A percentile compares a stretch with the other conserved stretches of the same genome.
phyloP scores from a whole-genome alignment of 2,888 invertebrate species.

The Acanthococcus lagerstroemiae region DNA sequence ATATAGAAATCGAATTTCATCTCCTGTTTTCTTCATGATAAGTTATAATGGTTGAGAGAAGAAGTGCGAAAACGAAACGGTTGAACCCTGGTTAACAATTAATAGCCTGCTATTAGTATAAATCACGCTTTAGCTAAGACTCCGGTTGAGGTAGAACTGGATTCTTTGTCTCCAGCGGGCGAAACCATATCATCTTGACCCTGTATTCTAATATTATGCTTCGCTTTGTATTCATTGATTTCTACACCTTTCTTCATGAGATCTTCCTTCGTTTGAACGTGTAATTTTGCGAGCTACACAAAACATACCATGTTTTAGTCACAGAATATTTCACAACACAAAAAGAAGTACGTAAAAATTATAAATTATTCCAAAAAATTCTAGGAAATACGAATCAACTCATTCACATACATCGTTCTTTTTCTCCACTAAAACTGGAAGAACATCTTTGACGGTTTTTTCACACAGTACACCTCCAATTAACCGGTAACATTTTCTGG shows the following conservation, averaged over 20 bases:
- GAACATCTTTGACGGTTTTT: constrained; percentile 78
- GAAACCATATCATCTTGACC: constrained; percentile 15
- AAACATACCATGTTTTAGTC: too few relatives aligned
- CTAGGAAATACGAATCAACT: background rate
- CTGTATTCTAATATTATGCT: constrained; percentile 75
- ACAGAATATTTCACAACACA: too few relatives aligned
- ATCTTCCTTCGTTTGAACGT: constrained; percentile 59
- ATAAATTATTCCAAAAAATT: background rate
- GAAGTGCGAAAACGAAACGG: too few relatives aligned
- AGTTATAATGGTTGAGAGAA: too few relatives aligned
- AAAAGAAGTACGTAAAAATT: too few relatives aligned
- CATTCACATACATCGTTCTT: constrained; percentile 52
- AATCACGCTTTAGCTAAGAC: constrained; percentile 5
- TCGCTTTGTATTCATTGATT: constrained; percentile 84
- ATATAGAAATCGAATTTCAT: too few relatives aligned
- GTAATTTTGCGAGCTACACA: constrained; percentile 16
- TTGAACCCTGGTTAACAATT: too few relatives aligned
- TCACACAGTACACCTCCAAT: constrained; percentile 90
- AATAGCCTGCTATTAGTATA: too few relatives aligned
- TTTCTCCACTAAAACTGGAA: constrained; percentile 72
- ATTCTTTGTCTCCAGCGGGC: constrained; percentile 10
- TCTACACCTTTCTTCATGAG: constrained; percentile 76
- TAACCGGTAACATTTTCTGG: constrained; percentile 83
- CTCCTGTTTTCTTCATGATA: too few relatives aligned
- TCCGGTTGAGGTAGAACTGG: background rate